Conservation (phyloP, 2,888 invertebrate species). For the Barypeithes pellucidus region DNA sequence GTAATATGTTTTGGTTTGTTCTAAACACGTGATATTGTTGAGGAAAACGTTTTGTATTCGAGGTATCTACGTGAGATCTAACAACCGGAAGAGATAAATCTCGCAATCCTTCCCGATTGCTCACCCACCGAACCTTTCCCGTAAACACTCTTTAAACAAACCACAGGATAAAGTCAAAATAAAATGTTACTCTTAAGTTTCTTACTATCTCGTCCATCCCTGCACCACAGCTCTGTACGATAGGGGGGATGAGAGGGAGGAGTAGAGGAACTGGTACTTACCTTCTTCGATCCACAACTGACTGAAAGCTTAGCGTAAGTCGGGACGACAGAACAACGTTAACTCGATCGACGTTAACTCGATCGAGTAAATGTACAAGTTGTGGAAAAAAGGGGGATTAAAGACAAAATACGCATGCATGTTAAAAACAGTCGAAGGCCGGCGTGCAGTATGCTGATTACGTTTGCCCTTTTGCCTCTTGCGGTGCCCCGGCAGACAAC, state of each 20-base stretch:
- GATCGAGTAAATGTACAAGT: conserved; percentile 41
- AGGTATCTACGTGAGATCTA: too few relatives aligned
- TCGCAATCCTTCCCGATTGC: too few relatives aligned
- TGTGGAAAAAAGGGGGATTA: conserved; percentile 66
- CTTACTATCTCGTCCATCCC: conserved; percentile 37
- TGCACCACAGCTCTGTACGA: conserved; percentile 53
- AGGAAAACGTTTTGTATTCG: too few relatives aligned
- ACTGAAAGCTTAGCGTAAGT: conserved; percentile 37
- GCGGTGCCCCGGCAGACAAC: conserved; percentile 66
- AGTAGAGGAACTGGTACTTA: conserved; percentile 43
- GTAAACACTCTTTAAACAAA: neutral
- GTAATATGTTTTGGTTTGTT: too few relatives aligned
- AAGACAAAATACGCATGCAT: conserved; percentile 63
- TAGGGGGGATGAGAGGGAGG: conserved; percentile 29
- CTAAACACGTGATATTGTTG: too few relatives aligned
- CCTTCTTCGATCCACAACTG: conserved; percentile 39
- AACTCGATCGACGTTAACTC: conserved; percentile 40
- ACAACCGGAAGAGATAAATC: too few relatives aligned
- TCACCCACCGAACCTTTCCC: too few relatives aligned
- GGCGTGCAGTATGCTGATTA: conserved; percentile 68
- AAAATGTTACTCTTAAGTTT: conserved; percentile 51
- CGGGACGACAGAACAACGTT: conserved; percentile 30
- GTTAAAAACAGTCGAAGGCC: conserved; percentile 67
- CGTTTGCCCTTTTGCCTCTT: conserved; percentile 68
- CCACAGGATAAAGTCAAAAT: conserved; percentile 37